Evolutionary conservation across 2,888 invertebrate genomes (phyloP).

Genomic region (Agrochola lychnidis): DNA sequence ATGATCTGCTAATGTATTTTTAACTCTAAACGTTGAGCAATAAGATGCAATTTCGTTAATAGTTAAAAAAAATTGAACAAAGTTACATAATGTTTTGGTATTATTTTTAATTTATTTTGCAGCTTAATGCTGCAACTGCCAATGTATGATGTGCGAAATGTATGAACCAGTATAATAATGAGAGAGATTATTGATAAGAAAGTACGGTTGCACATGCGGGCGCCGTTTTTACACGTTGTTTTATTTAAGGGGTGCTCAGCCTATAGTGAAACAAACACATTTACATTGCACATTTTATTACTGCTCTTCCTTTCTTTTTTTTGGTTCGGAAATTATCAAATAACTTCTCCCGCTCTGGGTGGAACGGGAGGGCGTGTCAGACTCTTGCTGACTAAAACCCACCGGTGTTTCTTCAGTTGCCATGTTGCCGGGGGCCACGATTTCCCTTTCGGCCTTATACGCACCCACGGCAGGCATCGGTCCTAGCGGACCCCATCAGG

Average conservation of each 20-base stretch:
- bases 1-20: constrained; percentile 42
- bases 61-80: constrained; percentile 14
- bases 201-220: constrained; percentile 23
- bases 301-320: background rate
- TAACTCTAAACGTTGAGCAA: background rate
- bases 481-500: no score
- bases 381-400: no score
- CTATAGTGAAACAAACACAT: background rate
- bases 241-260: constrained; percentile 1
- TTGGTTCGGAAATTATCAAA: no score
- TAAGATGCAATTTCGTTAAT: constrained; percentile 25
- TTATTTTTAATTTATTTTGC: constrained; percentile 27
- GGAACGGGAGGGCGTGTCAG: no score
- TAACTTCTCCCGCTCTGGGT: no score
- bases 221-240: background rate
- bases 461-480: no score
- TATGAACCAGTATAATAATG: background rate
- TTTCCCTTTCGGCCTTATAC: no score
- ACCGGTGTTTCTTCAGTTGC: no score
- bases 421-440: no score
- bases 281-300: background rate
- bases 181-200: constrained; percentile 37
- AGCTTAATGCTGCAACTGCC: constrained; percentile 19
- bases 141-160: constrained; percentile 18
- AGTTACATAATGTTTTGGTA: constrained; percentile 12